Evolutionary conservation across 1,140 invertebrate species (phyloP).

Genomic region (Galleria mellonella): DNA sequence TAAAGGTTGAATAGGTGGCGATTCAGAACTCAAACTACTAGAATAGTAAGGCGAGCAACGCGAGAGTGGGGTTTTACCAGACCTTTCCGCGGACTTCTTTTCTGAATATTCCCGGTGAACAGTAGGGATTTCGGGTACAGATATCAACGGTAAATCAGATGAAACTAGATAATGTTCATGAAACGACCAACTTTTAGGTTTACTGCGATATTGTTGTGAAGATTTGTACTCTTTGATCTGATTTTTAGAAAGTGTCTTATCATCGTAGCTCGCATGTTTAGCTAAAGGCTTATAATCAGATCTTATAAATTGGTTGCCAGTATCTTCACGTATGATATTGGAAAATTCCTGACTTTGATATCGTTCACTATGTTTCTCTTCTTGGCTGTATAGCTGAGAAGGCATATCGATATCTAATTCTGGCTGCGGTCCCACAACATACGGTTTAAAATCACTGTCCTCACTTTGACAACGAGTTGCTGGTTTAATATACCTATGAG

Average conservation of each 20-base stretch:
- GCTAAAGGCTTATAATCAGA: constrained; percentile 75
- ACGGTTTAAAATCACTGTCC: constrained; percentile 68
- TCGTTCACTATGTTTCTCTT: constrained; percentile 76
- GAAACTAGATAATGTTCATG: constrained; percentile 76
- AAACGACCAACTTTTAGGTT: constrained; percentile 77
- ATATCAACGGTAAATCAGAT: constrained; percentile 58
- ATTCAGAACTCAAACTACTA: constrained; percentile 80
- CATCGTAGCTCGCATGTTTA: constrained; percentile 78
- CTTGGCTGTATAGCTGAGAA: constrained; percentile 75
- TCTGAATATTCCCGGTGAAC: constrained; percentile 59
- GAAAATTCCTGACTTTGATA: constrained; percentile 79
- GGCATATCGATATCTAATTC: constrained; percentile 69
- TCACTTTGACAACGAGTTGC: constrained; percentile 75
- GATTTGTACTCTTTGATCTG: constrained; percentile 78
- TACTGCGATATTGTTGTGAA: constrained; percentile 73
- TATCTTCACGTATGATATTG: constrained; percentile 60
- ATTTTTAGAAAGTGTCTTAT: constrained; percentile 76
- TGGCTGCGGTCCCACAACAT: constrained; percentile 52
- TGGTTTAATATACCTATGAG: constrained; percentile 43
- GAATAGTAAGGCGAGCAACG: constrained; percentile 82
- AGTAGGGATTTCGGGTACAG: constrained; percentile 58
- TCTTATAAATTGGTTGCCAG: constrained; percentile 43
- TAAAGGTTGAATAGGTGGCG: constrained; percentile 77
- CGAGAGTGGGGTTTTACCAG: constrained; percentile 71
- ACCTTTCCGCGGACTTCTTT: constrained; percentile 61